These are phyloP conservation scores for Sycophaga agraensis DNA, from an alignment of 1,140 invertebrate genomes.

Conservation along the genomic window DNA sequence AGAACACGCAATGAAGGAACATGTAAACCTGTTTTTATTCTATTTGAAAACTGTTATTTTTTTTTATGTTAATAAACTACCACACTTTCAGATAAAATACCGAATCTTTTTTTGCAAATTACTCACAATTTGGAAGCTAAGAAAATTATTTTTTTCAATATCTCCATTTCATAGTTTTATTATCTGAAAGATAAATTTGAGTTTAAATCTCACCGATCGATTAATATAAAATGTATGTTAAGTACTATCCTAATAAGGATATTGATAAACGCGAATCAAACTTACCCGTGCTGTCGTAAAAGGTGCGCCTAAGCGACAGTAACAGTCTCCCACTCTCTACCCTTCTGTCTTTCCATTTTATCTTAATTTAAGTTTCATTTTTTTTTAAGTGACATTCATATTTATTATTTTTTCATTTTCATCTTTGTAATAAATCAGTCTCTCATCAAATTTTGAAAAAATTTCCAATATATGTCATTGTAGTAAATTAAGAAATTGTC, in stretches of 20 bases:
- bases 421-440: not conserved
- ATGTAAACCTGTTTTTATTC: conserved; percentile 14
- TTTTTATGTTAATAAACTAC: no score
- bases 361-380: no score
- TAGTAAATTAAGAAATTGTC: no score
- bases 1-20: conserved; percentile 1
- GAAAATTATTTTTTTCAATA: no score
- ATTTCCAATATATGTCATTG: not conserved
- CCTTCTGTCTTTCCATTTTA: not conserved
- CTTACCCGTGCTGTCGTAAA: conserved; percentile 42
- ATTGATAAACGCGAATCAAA: conserved; percentile 39
- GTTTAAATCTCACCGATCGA: not conserved
- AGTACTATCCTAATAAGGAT: conserved; percentile 36
- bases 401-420: conserved; percentile 1
- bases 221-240: conserved; percentile 33
- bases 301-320: conserved; percentile 39
- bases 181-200: no score
- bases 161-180: no score
- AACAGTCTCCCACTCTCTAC: conserved; percentile 14
- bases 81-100: no score
- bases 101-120: no score
- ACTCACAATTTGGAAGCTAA: no score
- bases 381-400: not conserved
- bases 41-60: not conserved
- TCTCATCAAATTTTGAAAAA: conserved; percentile 2